Percentiles rank a stretch among this genome's conserved stretches.
These are phyloP conservation scores for Coptotermes formosanus DNA, from an alignment of 1,140 invertebrate genomes.

Conservation along the genomic window DNA sequence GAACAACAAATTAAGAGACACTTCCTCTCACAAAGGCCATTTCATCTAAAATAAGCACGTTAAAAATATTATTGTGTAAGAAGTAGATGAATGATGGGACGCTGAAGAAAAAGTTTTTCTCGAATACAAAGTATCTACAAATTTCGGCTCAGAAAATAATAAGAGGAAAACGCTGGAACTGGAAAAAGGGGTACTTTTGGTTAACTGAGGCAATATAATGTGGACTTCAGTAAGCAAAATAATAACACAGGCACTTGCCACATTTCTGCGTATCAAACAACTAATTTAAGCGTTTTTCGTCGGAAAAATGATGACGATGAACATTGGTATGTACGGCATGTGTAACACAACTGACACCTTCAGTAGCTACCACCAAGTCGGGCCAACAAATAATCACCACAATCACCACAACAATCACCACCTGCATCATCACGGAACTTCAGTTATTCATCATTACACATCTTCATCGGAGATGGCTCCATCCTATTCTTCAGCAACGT, in stretches of 20 bases:
- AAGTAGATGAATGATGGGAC: not conserved
- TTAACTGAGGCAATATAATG: not conserved
- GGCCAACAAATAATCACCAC: conserved; percentile 47
- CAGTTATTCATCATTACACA: conserved; percentile 49
- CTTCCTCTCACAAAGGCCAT: not conserved
- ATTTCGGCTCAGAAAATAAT: not conserved
- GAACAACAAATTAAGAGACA: not conserved
- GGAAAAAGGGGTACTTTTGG: not conserved
- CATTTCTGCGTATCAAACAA: not conserved
- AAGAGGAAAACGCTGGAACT: not conserved
- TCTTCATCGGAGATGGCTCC: conserved; percentile 35
- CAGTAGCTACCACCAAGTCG: conserved; percentile 43
- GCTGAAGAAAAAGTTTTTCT: not conserved
- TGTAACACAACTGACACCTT: conserved; percentile 49
- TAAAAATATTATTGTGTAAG: not conserved
- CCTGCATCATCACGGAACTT: conserved; percentile 41
- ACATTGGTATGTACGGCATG: conserved; percentile 69
- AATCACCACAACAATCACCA: conserved; percentile 43
- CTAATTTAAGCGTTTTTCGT: not conserved
- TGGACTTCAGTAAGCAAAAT: not conserved
- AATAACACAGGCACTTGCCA: not conserved
- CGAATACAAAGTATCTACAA: not conserved
- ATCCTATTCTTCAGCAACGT: conserved; percentile 25
- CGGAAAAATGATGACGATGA: conserved; percentile 65
- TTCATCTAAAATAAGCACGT: not conserved